phyloP scores from a whole-genome alignment of 92 coral and sea anemone species.

The Hydrozoanthus gracilis region DNA sequence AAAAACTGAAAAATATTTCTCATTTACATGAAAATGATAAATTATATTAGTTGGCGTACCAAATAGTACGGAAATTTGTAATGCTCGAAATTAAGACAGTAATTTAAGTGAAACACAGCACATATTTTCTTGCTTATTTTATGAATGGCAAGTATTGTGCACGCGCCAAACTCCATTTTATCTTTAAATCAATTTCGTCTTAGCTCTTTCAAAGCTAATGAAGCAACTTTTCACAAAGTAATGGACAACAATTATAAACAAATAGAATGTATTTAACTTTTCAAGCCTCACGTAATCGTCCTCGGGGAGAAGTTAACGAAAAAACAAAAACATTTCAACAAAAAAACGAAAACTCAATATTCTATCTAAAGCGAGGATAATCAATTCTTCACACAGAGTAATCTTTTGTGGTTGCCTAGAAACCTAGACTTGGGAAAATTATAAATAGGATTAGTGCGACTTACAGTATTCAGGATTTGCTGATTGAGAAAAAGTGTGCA shows the following conservation, averaged over 20 bases:
- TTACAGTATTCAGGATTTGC: not conserved
- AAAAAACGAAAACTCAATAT: not conserved
- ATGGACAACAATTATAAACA: not conserved
- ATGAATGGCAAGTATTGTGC: not conserved
- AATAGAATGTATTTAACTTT: not conserved
- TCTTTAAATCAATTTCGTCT: not conserved
- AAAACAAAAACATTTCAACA: not conserved
- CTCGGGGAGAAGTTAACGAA: not conserved
- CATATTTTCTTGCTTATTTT: not conserved
- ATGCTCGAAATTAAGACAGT: no score
- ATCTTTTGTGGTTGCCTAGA: constrained; percentile 16
- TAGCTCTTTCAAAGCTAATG: not conserved
- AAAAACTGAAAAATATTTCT: not conserved
- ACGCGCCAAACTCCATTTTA: not conserved
- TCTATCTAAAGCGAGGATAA: not conserved
- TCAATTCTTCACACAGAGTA: not conserved
- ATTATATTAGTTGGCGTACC: not conserved
- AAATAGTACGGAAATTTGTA: not conserved
- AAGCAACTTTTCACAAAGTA: not conserved
- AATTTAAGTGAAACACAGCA: no score
- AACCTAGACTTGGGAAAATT: constrained; percentile 1
- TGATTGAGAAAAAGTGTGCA: not conserved
- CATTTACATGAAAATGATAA: not conserved
- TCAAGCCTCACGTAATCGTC: not conserved
- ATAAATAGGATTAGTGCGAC: not conserved